Evolutionary conservation across 2,113 vertebrate species (phyloP).

Genomic region (Mormoops blainvillei): DNA sequence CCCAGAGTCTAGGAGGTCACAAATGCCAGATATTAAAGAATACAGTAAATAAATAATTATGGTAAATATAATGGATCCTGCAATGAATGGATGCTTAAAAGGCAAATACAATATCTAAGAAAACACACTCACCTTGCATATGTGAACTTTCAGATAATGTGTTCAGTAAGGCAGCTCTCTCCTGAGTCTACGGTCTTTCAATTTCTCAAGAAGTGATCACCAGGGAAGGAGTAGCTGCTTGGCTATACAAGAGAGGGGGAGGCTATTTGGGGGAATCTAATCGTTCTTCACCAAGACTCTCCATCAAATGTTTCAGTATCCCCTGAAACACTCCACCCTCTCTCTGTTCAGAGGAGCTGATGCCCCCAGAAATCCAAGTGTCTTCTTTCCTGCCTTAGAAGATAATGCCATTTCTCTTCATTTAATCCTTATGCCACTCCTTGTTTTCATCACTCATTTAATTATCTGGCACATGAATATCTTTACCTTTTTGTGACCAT

Average conservation of each 20-base stretch:
- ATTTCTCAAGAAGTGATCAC: neutral
- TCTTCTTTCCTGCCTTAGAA: neutral
- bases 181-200: neutral
- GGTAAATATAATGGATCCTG: neutral
- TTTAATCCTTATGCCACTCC: neutral
- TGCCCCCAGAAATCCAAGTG: neutral
- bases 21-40: neutral
- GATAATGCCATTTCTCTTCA: neutral
- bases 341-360: neutral
- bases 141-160: neutral
- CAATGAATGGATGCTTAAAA: neutral
- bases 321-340: neutral
- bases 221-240: neutral
- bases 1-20: neutral
- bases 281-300: neutral
- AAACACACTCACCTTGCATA: neutral
- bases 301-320: neutral
- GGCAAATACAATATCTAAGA: neutral
- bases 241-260: neutral
- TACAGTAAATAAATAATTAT: neutral
- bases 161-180: neutral
- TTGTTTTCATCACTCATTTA: neutral
- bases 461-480: neutral
- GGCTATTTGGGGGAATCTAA: neutral
- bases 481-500: neutral